Conservation (phyloP, 2,888 invertebrate species). For the Nipponacmea schrenckii region DNA sequence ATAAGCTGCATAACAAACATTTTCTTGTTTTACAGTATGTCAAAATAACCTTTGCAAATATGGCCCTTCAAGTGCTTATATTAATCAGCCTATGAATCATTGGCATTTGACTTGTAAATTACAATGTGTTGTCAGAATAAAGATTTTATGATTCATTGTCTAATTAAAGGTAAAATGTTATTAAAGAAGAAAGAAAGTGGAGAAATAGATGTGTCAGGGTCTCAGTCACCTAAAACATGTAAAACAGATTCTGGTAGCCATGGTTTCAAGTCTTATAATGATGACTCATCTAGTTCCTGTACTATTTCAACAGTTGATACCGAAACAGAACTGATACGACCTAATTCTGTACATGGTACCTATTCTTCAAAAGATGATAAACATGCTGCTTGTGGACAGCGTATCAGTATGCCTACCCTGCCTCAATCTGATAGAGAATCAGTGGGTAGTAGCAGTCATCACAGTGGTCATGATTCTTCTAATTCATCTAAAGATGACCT, state of each 20-base stretch:
- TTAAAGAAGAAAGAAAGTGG: slow-evolving; percentile 32
- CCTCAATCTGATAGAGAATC: slow-evolving; percentile 51
- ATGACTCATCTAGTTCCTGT: slow-evolving; percentile 38
- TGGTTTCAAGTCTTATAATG: slow-evolving; percentile 15
- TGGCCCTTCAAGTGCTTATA: too few species aligned
- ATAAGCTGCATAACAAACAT: too few species aligned
- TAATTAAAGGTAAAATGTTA: slow-evolving; percentile 26
- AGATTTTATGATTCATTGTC: too few species aligned
- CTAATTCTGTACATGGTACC: slow-evolving; percentile 37
- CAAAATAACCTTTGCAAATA: too few species aligned
- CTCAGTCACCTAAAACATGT: slow-evolving; percentile 21
- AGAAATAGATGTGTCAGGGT: slow-evolving; percentile 30
- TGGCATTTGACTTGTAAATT: too few species aligned
- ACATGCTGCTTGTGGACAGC: not conserved
- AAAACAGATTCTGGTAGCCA: slow-evolving; percentile 15
- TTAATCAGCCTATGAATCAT: too few species aligned
- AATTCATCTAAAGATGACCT: slow-evolving; percentile 46
- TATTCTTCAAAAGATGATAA: slow-evolving; percentile 24
- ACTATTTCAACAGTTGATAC: slow-evolving; percentile 33
- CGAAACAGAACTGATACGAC: slow-evolving; percentile 34
- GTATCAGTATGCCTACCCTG: slow-evolving; percentile 95
- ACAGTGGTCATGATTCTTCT: slow-evolving; percentile 53
- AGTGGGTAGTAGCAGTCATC: slow-evolving; percentile 45
- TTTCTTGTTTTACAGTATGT: too few species aligned
- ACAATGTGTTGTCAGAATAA: too few species aligned